Evolutionary conservation across 1,140 invertebrate genomes (phyloP), one percentile per base, ranked within the genome.

Genomic region (Sminthurides bifidus): DNA sequence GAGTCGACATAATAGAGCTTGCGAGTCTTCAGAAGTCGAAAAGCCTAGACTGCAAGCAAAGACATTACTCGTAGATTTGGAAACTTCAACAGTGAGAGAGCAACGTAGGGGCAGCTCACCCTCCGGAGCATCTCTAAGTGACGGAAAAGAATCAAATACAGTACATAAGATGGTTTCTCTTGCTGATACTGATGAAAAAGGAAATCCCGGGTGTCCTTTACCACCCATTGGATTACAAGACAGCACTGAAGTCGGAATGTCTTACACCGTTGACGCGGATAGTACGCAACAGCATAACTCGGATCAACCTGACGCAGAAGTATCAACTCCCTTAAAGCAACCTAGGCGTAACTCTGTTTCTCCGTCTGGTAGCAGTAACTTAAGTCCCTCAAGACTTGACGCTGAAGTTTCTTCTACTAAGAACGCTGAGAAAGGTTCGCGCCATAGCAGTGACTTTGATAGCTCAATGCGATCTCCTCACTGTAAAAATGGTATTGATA

Each of bases 381-480:
- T 27, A 1, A 49, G 51, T 12, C 59, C 55, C 21, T 49, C 54
- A 27, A 27, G 58, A 44, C 58, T 52, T 2, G 61, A 63, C 40
- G 48, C 61, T 24, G 19, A 60, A 1, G 61, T 63, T 1, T 60
- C 61, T 6, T 63, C 61, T 0, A 60, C 61, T 2, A 51, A 54
- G 12, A 51, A 59, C 30, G 54, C 58, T 3, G 52, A 57, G 15
- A 58, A 59, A 17, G 27, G 49, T 5, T 19, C 35, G 35, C 3
- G 5, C 6, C 4, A 30, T 26, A 10, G 21, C 24, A 26, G 35
- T 49, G 46, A 49, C 17, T 49, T 19, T n/a, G 23, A n/a, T 19
- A 10, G 30, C 35, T 1, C 35, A 37, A n/a, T 2, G 78, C 77
- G 0, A 79, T 79, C 38, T 10, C 38, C 31, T 29, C 12, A 10